Evolutionary conservation across 2,888 invertebrate species (phyloP).

Genomic region (Zootermopsis nevadensis): DNA sequence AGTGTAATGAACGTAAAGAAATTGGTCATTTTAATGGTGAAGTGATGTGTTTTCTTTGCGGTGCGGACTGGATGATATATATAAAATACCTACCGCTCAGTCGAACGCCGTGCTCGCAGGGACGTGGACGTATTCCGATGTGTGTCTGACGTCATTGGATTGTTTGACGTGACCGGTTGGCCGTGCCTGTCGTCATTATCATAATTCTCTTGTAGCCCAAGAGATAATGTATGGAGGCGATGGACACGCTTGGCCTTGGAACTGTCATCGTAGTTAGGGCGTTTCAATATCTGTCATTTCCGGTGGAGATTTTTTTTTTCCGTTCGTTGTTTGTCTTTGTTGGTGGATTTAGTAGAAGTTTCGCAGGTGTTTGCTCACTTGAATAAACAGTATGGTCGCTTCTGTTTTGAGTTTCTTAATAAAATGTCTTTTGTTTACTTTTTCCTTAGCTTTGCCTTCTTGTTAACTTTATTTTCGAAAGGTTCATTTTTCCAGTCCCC

Average conservation of each 20-base stretch:
- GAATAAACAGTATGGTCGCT: neutral
- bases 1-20: too few relatives aligned
- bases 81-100: too few relatives aligned
- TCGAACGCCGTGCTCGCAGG: too few relatives aligned
- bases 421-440: neutral
- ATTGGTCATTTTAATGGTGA: too few relatives aligned
- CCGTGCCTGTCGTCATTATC: too few relatives aligned
- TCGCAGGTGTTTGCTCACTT: slow-evolving; percentile 1
- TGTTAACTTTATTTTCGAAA: slow-evolving; percentile 3
- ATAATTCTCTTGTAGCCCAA: too few relatives aligned
- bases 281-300: neutral
- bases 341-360: neutral
- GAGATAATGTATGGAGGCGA: neutral
- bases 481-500: neutral
- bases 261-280: neutral
- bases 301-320: neutral
- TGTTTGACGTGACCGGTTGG: too few relatives aligned
- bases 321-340: neutral
- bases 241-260: neutral
- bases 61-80: too few relatives aligned
- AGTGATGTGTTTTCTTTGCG: too few relatives aligned
- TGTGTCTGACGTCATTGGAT: too few relatives aligned
- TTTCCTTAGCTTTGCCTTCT: neutral
- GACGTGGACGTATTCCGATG: too few relatives aligned
- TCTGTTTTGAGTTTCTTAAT: neutral